A percentile compares a stretch with the other conserved stretches of the same genome.
Conservation (phyloP, 2,113 vertebrate genomes). For the Coreoperca whiteheadi region DNA sequence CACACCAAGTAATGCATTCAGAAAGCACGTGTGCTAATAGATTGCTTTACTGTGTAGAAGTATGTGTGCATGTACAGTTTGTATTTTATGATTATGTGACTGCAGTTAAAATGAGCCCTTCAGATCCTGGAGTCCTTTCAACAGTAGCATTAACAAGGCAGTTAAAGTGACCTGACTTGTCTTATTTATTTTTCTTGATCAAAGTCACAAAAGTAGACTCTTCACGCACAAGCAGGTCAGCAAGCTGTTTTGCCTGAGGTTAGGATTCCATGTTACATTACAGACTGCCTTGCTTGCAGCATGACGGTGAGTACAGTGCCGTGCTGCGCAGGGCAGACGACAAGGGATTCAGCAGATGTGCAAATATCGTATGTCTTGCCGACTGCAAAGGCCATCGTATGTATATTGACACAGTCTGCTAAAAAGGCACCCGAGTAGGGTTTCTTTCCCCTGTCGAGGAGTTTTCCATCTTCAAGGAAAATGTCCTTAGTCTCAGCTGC, state of each 20-base stretch:
- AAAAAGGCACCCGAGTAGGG: constrained; percentile 64
- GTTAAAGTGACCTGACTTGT: constrained; percentile 3
- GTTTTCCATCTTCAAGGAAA: constrained; percentile 74
- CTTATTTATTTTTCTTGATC: constrained; percentile 24
- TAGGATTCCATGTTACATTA: constrained; percentile 42
- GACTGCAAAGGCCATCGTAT: constrained; percentile 74
- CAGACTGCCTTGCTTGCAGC: constrained; percentile 8
- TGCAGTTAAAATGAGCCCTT: constrained; percentile 22
- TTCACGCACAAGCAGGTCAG: constrained; percentile 19
- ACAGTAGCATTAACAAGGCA: constrained; percentile 14
- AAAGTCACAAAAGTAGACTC: constrained; percentile 9
- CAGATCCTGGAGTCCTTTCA: background rate
- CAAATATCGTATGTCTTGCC: constrained; percentile 78
- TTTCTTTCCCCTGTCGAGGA: constrained; percentile 71
- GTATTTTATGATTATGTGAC: constrained; percentile 19
- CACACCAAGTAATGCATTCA: background rate
- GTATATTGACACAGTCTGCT: constrained; percentile 78
- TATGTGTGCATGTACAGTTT: background rate
- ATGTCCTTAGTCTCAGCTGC: constrained; percentile 65
- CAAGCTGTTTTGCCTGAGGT: constrained; percentile 11
- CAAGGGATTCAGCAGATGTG: constrained; percentile 84
- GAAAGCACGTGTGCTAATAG: background rate
- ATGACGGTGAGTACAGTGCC: constrained; percentile 23
- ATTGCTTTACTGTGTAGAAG: background rate
- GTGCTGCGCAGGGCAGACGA: constrained; percentile 31